Base-by-base conservation (phyloP, 2,888 invertebrate genomes). In the Griposia aprilina region DNA sequence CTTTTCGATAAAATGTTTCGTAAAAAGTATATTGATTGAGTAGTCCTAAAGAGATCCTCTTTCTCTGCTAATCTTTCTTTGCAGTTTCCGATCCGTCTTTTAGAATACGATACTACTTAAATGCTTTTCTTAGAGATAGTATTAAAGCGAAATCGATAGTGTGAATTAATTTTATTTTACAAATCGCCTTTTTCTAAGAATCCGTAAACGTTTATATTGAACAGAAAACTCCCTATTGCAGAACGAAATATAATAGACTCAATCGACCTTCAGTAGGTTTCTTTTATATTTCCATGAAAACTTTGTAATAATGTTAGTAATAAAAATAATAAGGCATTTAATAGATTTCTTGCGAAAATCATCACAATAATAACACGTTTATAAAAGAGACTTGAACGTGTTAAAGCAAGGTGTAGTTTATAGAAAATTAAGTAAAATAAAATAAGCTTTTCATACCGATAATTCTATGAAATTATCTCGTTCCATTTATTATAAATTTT, bases 401-500 rank as follows among this genome's bases (percentile, higher is more conserved):
- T 52, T 59, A 55, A 62, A 78, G 30, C 55, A 72, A 50, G 60
- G 60, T 67, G 55, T 59, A 72, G 45, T 69, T 86, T 83, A 83
- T 72, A 83, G 84, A 81, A 83, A 81, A 84, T 81, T 79, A 74
- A 70, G 26, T 69, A 57, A 83, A 82, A 85, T 76, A 71, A 86
- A 85, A 88, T 77, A 65, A 71, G 70, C 70, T 67, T 79, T 83
- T 85, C 75, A 73, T 26, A 70, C 70, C 65, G 57, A 76, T 86
- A 81, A 84, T 89, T 72, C 76, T 79, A 80, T 82, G 69, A 87
- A 77, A 83, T 85, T 78, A 84, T 84, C 77, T 85, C 62, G 67
- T 89, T 83, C 69, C 66, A 79, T 85, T 72, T 78, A 87, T 89
- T 85, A 84, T 83, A 72, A 36, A 87, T 86, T 80, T 89, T 80